Base-by-base conservation (phyloP, 2,797 vertebrate species). In the Tadarida brasiliensis region DNA sequence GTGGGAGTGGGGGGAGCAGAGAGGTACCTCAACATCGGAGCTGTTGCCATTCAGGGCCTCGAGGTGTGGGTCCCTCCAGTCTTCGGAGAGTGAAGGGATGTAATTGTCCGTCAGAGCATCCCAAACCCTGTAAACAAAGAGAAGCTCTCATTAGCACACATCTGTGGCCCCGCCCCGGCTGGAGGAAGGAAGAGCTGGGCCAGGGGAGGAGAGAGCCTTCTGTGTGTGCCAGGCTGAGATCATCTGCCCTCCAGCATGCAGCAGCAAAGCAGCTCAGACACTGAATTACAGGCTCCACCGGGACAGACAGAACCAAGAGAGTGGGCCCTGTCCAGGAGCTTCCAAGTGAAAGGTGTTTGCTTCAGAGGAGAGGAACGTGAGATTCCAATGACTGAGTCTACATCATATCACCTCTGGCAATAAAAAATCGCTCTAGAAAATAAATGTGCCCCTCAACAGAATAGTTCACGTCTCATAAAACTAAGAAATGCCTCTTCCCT, bases 31-130 rank as follows among this genome's bases (percentile, higher is more conserved):
- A 19, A 99, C 98, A 92, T 99, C 99, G 47, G 99, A 99, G 68
- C 99, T 96, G 97, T 99, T 99, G 67, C 99, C 99, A 95, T 99
- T 99, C 96, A 99, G 98, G 81, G 98, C 98, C 96, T 99, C 99
- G 35, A 99, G 97, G 93, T 98, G 98, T 9, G 98, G 97, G 68
- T 98, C 98, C 97, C 99, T 99, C 99, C 99, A 99, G 96, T 99
- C 99, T 97, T 99, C 99, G 76, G 98, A 98, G 95, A 98, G 98
- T 95, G 98, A 98, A 90, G 98, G 98, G 97, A 99, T 98, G 98
- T 99, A 99, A 98, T 99, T 99, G 98, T 99, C 99, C 28, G 99
- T 99, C 96, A 99, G 98, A 95, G 99, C 99, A 92, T 99, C 99
- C 99, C 99, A 99, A 96, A 99, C 99, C 97, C 99, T 99, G 98